Conservation (phyloP, 92 coral and sea anemone species). For the Diadumene lineata region DNA sequence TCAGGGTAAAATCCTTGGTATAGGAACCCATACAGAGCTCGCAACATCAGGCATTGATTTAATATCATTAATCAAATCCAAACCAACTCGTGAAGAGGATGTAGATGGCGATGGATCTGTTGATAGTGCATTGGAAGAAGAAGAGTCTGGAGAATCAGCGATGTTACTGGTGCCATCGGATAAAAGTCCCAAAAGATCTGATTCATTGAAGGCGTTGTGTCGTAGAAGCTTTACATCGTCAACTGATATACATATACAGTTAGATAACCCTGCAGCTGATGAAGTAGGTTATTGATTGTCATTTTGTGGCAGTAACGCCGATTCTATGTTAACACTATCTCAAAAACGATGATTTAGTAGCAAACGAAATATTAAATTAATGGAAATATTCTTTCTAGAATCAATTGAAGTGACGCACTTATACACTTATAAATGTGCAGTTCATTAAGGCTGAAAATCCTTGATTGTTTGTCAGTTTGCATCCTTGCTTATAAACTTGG, state of each 20-base stretch:
- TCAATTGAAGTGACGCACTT: too few species aligned
- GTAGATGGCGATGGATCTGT: constrained; percentile 55
- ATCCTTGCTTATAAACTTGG: too few species aligned
- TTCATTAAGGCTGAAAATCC: too few species aligned
- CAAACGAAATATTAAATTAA: not conserved
- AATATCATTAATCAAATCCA: constrained; percentile 57
- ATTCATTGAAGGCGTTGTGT: constrained; percentile 30
- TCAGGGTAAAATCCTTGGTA: constrained; percentile 65
- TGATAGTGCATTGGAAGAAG: constrained; percentile 82
- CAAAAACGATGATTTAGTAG: not conserved
- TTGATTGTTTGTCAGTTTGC: too few species aligned
- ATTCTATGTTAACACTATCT: not conserved
- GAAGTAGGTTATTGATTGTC: constrained; percentile 1
- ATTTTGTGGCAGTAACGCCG: not conserved
- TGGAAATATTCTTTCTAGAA: too few species aligned
- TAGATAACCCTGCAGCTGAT: constrained; percentile 4
- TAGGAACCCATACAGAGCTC: constrained; percentile 71
- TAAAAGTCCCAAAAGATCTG: constrained; percentile 1
- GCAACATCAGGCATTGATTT: constrained; percentile 72
- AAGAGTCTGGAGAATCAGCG: constrained; percentile 38
- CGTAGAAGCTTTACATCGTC: constrained; percentile 60
- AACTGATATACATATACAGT: constrained; percentile 33
- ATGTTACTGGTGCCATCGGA: constrained; percentile 4
- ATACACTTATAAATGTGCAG: too few species aligned
- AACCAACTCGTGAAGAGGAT: constrained; percentile 56